A percentile compares a stretch with the other conserved stretches of the same genome.
These are phyloP conservation scores for Drosophila rhopaloa DNA, from an alignment of 1,140 invertebrate species.

Conservation along the genomic window DNA sequence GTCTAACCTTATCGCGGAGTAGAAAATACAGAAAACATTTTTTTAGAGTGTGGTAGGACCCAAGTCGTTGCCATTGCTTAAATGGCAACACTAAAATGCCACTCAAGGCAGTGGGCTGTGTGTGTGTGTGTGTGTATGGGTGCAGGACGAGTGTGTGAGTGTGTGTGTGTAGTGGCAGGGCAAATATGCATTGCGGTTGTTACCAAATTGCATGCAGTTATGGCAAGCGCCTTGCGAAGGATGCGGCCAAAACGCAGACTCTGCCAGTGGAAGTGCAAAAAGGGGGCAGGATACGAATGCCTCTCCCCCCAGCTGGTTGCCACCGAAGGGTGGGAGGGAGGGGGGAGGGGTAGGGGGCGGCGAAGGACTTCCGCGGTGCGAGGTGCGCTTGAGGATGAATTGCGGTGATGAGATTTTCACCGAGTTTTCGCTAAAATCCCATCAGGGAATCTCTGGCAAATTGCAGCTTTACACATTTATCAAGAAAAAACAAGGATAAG, in stretches of 20 bases:
- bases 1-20: too few species aligned
- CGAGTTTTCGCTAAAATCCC: constrained; percentile 44
- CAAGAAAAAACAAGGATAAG: neutral
- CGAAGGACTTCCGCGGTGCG: constrained; percentile 15
- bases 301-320: constrained; percentile 7
- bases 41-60: constrained; percentile 12
- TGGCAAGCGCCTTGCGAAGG: constrained; percentile 65
- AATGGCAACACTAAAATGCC: constrained; percentile 77
- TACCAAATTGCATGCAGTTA: constrained; percentile 69
- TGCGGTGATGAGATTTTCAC: constrained; percentile 45
- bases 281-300: constrained; percentile 32
- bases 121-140: constrained; percentile 7
- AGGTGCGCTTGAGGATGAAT: constrained; percentile 57
- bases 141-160: constrained; percentile 13
- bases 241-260: constrained; percentile 34
- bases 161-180: constrained; percentile 35
- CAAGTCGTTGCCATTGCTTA: constrained; percentile 57
- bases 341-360: too few species aligned
- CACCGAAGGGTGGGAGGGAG: neutral
- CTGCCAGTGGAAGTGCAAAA: neutral
- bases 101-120: constrained; percentile 61
- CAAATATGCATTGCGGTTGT: constrained; percentile 75
- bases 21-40: neutral
- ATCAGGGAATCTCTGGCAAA: constrained; percentile 35
- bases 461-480: constrained; percentile 46